phyloP scores from a whole-genome alignment of 2,113 vertebrate genomes.

The Platichthys flesus region DNA sequence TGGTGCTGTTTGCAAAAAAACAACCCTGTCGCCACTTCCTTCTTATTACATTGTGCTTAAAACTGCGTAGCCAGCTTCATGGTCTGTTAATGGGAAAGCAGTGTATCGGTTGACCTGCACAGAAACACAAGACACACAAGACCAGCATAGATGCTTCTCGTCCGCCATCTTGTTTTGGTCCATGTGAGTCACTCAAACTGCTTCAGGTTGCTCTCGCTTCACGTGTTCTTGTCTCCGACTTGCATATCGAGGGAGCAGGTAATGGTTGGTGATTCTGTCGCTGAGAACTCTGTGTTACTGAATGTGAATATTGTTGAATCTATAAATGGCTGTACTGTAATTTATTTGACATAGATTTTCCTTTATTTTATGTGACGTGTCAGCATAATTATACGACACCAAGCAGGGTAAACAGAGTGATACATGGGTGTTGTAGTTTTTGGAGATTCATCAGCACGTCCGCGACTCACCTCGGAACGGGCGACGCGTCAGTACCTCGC shows the following conservation, averaged over 20 bases:
- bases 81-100: slow-evolving; percentile 32
- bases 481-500: slow-evolving; percentile 3
- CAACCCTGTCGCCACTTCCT: background rate
- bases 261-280: slow-evolving; percentile 7
- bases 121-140: slow-evolving; percentile 13
- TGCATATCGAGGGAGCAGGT: slow-evolving; percentile 7
- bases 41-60: slow-evolving; percentile 4
- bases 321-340: slow-evolving; percentile 55
- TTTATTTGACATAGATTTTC: slow-evolving; percentile 51
- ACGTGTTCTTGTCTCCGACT: slow-evolving; percentile 40
- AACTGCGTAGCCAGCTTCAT: slow-evolving; percentile 17
- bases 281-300: slow-evolving; percentile 51
- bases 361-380: slow-evolving; percentile 32
- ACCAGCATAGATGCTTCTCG: slow-evolving; percentile 29
- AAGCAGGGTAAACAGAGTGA: slow-evolving; percentile 54
- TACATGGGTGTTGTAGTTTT: slow-evolving; percentile 7
- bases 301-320: slow-evolving; percentile 74
- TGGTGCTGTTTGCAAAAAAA: slow-evolving; percentile 23
- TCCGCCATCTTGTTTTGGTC: slow-evolving; percentile 15
- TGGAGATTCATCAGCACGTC: slow-evolving; percentile 25
- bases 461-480: slow-evolving; percentile 3
- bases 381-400: slow-evolving; percentile 35
- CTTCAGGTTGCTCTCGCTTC: slow-evolving; percentile 49
- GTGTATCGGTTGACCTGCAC: background rate
- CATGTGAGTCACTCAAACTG: slow-evolving; percentile 49